Evolutionary conservation across 2,113 vertebrate species (phyloP), one percentile per base, ranked within the genome.

Genomic region (Ceuthmochares aereus): DNA sequence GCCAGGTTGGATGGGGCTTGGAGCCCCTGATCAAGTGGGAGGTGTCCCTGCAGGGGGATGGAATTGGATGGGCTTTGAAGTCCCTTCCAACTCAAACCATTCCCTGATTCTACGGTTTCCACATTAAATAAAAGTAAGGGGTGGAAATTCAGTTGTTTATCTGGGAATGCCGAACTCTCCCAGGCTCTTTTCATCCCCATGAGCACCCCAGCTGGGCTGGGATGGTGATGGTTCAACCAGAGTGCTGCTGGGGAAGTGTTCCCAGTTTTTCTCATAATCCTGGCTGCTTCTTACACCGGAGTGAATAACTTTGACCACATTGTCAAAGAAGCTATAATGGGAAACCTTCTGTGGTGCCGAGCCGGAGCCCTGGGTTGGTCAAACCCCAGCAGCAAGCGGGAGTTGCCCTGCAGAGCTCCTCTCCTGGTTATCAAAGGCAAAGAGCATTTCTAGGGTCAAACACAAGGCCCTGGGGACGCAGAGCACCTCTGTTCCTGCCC

Each of bases 331-430:
- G 40, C 15, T 1, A 6, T 6, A 20, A 20, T 18, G 90, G 68
- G 42, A 37, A 83, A 29, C 2, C n/a, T n/a, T 3, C 55, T 1
- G 15, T 30, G 55, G 17, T 49, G 43, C 70, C 0, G 1, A 30
- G 66, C 87, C 34, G 37, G 66, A 69, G 55, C 49, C 40, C 29
- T 47, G 5, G 6, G 34, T 11, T 12, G 30, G 25, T 26, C 76
- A 81, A 52, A 13, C 15, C 43, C 72, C 27, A 37, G 40, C 69
- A 82, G 29, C 72, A 60, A 72, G 55, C 36, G 51, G 84, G 25
- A 45, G 1, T 32, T 52, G 10, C 63, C 63, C 68, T 25, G 21
- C 18, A 0, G 0, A 14, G 36, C 49, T 86, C 36, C 62, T 15
- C 52, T 56, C 32, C 42, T 32, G 26, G 30, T 82, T 55, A 12